Evolutionary conservation across 1,140 invertebrate species (phyloP), one percentile per base, ranked within the genome.

Genomic region (Lepidurus apus): DNA sequence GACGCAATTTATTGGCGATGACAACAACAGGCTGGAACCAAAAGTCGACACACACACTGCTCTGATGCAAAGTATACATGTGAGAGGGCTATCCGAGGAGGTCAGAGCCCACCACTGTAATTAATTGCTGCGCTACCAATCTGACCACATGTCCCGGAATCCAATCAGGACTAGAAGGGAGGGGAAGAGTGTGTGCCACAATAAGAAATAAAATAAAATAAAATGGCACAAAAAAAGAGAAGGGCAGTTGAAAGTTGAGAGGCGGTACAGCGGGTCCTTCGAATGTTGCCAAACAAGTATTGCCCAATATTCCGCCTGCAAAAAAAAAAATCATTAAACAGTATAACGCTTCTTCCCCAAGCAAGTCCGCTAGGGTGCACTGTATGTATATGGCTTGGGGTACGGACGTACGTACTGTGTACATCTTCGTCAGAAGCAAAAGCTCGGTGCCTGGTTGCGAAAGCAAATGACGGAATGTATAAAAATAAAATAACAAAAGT

Each of bases 111-210:
- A 65, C 53, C 53, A 65, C 5, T 65, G 53, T 65, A 65, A 65
- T 65, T 65, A 65, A 65, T 65, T 65, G 53, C 53, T 65, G 53
- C 53, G 53, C 53, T 21, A 65, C 53, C 53, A 65, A 65, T 65
- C 53, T 65, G 53, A 65, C 53, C 53, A n/a, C 53, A 65, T 65
- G 17, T 65, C 53, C 53, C 53, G 17, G 53, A 65, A 65, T 65
- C 53, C 53, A 65, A 65, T 65, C 53, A 65, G 17, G 53, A 21
- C 53, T n/a, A 65, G 53, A 65, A 65, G 53, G 13, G 53, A 21
- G 53, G 53, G 53, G 53, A 21, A 21, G 53, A 9, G 13, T 65
- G 21, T 21, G 5, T 7, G 53, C n/a, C 2, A 13, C 53, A 7
- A 21, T 7, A n/a, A 65, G 17, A 7, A 65, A 65, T 13, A 65